Percentiles rank a stretch among this genome's conserved stretches.
Conservation (phyloP, 1,140 invertebrate species). For the Zophobas atratus region DNA sequence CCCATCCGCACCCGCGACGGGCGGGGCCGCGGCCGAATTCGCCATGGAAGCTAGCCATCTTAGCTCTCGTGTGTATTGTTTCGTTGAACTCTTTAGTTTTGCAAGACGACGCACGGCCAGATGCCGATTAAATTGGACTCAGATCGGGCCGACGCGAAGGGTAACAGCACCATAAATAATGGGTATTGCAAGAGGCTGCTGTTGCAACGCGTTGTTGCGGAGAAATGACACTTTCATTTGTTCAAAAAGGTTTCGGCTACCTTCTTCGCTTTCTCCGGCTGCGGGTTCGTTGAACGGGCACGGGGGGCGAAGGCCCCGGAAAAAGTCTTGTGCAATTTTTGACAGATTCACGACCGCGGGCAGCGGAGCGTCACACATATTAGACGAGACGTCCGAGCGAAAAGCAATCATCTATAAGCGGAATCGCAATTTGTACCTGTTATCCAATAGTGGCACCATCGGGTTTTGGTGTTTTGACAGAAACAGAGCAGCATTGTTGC, state of each 20-base stretch:
- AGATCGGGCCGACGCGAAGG: slow-evolving; percentile 19
- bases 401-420: neutral
- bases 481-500: slow-evolving; percentile 40
- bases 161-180: slow-evolving; percentile 47
- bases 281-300: slow-evolving; percentile 47
- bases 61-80: slow-evolving; percentile 19
- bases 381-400: neutral
- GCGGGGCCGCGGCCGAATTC: slow-evolving; percentile 16
- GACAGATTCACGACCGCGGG: slow-evolving; percentile 33
- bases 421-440: slow-evolving; percentile 6
- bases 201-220: slow-evolving; percentile 40
- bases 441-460: slow-evolving; percentile 13
- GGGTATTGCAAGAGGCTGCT: slow-evolving; percentile 37
- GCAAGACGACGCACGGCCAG: slow-evolving; percentile 7
- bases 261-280: slow-evolving; percentile 46
- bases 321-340: slow-evolving; percentile 46
- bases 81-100: slow-evolving; percentile 13
- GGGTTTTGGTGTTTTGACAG: slow-evolving; percentile 24
- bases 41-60: slow-evolving; percentile 8
- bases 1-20: slow-evolving; percentile 30
- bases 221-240: slow-evolving; percentile 48
- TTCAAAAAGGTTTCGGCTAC: slow-evolving; percentile 26
- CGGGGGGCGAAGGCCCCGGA: slow-evolving; percentile 44
- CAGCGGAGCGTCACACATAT: neutral
- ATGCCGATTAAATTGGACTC: slow-evolving; percentile 36